A percentile compares a stretch with the other conserved stretches of the same genome.
These are phyloP conservation scores for Dipodomys stephensi DNA, from an alignment of 2,113 vertebrate species.

Conservation along the genomic window DNA sequence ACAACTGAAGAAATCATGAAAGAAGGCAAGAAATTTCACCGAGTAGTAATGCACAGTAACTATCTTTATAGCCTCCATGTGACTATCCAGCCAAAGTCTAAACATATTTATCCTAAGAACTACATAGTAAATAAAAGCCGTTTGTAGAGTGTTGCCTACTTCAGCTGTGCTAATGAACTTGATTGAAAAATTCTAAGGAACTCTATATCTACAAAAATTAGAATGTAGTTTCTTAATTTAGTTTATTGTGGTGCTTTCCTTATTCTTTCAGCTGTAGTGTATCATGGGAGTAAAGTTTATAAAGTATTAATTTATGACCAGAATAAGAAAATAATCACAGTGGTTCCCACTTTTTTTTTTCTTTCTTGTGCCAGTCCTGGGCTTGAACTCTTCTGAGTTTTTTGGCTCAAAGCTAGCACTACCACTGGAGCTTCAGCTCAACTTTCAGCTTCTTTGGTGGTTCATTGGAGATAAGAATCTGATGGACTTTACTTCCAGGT, in stretches of 20 bases:
- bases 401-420: too few species aligned
- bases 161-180: background rate
- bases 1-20: slow-evolving; percentile 85
- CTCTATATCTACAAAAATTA: background rate
- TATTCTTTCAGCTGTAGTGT: background rate
- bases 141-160: slow-evolving; percentile 64
- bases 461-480: too few species aligned
- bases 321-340: background rate
- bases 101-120: slow-evolving; percentile 83
- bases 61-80: slow-evolving; percentile 75
- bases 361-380: background rate
- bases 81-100: slow-evolving; percentile 83
- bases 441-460: too few species aligned
- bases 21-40: slow-evolving; percentile 81
- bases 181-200: background rate
- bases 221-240: background rate
- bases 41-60: slow-evolving; percentile 71
- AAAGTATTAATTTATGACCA: slow-evolving; percentile 4
- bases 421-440: too few species aligned
- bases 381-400: background rate
- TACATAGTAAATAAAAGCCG: slow-evolving; percentile 63
- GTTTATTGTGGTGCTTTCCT: background rate
- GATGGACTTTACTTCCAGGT: too few species aligned
- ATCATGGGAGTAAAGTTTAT: background rate
- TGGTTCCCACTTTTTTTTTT: too few species aligned